Base-by-base conservation (phyloP, 2,888 invertebrate species). In the Meloe dianella region DNA sequence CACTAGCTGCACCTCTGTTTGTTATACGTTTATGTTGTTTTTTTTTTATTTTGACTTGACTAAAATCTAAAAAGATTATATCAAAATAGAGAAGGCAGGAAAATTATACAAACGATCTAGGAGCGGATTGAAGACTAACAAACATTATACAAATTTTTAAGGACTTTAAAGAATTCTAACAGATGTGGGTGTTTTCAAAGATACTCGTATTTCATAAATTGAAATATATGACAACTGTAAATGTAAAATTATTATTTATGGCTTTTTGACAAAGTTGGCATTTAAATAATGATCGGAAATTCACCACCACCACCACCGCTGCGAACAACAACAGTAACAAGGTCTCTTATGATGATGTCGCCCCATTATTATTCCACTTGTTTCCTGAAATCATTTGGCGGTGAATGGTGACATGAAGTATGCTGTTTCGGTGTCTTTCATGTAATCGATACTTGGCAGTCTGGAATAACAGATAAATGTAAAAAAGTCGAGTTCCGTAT, bases 401-500 rank as follows among this genome's bases (percentile, higher is more conserved):
- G 59, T 59, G 24, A 38, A 59, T 38, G 22, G 70, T 71, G 70
- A 72, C 72, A 71, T 62, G 69, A 69, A 59, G 69, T 63, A 71
- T 74, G 71, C 74, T 62, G 71, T 65, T 73, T 76, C 77, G 78
- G 77, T 68, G 73, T 73, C 71, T 77, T 74, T 78, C 51, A 77
- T 77, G 78, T 74, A 75, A 79, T 72, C 73, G 78, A 79, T 77
- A 51, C 78, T 71, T 67, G 65, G 67, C 65, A 60, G 73, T 74
- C 76, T 77, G 75, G 72, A 74, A 77, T 73, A 76, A 77, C 74
- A 77, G 22, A 68, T 67, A 68, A 51, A 51, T 24, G 51, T 51
- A 47, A 78, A 78, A 79, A 78, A 78, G 76, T 66, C 20, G 70
- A 71, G 77, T 78, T 78, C 77, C 78, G 76, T 74, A 75, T 12